Evolutionary conservation across 2,797 vertebrate species (phyloP), one percentile per base, ranked within the genome.

Genomic region (Spea hammondii): DNA sequence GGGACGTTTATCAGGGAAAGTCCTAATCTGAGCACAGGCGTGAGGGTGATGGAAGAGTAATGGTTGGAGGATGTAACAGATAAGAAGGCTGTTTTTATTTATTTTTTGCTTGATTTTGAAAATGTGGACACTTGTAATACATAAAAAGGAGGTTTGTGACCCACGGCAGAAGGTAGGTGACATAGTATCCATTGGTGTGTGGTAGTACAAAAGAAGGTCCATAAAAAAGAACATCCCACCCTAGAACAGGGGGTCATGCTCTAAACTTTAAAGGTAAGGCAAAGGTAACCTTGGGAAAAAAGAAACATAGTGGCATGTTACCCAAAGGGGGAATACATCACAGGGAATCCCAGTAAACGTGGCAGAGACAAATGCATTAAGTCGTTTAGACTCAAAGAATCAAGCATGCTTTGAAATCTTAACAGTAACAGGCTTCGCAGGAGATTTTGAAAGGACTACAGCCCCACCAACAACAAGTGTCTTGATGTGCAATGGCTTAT

Each of bases 1-100:
- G 83, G 82, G 74, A 78, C 82, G 79, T 88, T 89, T 89, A 89
- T 88, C 88, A 83, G 86, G 83, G 85, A 77, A 83, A 86, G 82
- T 71, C 84, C 84, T 86, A 89, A 88, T 84, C 84, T 83, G 83
- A 78, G 74, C 83, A 82, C 68, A 85, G 70, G 82, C 4, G 0
- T 60, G 69, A 85, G 83, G 85, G 81, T 83, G 83, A 80, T n/a
- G 6, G 77, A 82, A 82, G 79, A 85, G 82, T 81, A 86, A 86
- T 83, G 83, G 84, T 84, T 82, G 78, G 82, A 86, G 83, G 85
- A 85, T 77, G 76, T 67, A 49, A 77, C 65, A 0, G 84, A 88
- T 89, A 88, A 88, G 83, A 66, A 79, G 84, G 70, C 60, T 5
- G 55, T 32, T 32, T 32, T 32, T 32, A 32, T 32, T 32, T 32